phyloP scores from a whole-genome alignment of 2,888 invertebrate species.

The Rhagonycha fulva region DNA sequence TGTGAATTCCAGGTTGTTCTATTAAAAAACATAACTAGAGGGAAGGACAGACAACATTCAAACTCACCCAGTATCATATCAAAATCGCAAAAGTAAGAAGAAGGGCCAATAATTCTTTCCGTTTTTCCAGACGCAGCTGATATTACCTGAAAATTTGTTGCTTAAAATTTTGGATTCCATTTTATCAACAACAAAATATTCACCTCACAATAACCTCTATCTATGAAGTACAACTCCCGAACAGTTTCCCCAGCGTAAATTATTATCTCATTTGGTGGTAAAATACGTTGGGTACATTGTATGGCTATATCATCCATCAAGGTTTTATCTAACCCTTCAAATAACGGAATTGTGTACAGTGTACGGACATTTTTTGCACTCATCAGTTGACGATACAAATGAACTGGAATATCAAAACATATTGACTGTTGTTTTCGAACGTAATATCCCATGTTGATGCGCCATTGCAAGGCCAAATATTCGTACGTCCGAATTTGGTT shows the following conservation, averaged over 20 bases:
- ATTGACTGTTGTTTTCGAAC: constrained; percentile 27
- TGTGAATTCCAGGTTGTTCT: constrained; percentile 34
- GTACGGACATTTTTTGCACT: constrained; percentile 29
- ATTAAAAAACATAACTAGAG: background rate
- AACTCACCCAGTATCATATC: constrained; percentile 37
- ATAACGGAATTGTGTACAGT: constrained; percentile 32
- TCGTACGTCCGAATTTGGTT: constrained; percentile 32
- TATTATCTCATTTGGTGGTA: constrained; percentile 37
- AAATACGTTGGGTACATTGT: constrained; percentile 22
- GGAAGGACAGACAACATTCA: background rate
- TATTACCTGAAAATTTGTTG: constrained; percentile 23
- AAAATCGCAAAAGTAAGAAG: constrained; percentile 31
- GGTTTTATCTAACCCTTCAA: constrained; percentile 25
- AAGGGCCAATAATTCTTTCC: constrained; percentile 33
- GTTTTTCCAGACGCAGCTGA: constrained; percentile 31
- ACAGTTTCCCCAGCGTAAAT: constrained; percentile 36
- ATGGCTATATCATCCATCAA: constrained; percentile 28
- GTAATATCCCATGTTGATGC: constrained; percentile 31
- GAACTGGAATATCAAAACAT: constrained; percentile 30
- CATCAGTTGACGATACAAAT: constrained; percentile 32
- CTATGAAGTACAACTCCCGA: constrained; percentile 36
- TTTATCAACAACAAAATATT: background rate
- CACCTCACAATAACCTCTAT: constrained; percentile 39
- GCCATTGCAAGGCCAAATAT: constrained; percentile 37
- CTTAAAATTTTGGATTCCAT: background rate